Percentiles rank a stretch among this genome's conserved stretches.
Evolutionary conservation across 2,113 vertebrate species (phyloP).

Genomic region (Platysternon megacephalum): DNA sequence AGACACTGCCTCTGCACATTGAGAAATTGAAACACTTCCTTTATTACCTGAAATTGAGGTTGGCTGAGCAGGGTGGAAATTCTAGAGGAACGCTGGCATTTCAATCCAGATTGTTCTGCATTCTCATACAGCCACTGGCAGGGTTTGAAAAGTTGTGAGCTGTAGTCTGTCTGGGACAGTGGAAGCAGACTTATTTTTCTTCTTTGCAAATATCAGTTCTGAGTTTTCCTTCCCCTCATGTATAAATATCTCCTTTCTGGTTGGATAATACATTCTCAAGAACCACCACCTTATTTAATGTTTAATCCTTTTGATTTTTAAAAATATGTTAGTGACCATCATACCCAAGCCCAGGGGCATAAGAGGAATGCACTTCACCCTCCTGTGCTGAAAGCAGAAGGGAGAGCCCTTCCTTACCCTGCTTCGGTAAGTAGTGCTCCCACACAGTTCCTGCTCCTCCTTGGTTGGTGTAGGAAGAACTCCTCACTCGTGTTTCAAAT

Average conservation of each 20-base stretch:
- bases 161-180: slow-evolving; percentile 47
- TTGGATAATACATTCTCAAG: slow-evolving; percentile 34
- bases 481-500: background rate
- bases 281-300: background rate
- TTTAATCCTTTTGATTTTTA: background rate
- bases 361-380: background rate
- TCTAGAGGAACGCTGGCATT: background rate
- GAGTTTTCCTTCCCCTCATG: slow-evolving; percentile 47
- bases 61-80: background rate
- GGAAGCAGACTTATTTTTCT: slow-evolving; percentile 42
- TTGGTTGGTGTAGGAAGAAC: background rate
- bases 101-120: background rate
- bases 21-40: background rate
- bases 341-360: background rate
- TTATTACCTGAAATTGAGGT: background rate
- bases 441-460: background rate
- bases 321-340: background rate
- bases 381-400: background rate
- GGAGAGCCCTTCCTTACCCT: slow-evolving; percentile 21
- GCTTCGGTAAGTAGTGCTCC: background rate
- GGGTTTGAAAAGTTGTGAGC: slow-evolving; percentile 11
- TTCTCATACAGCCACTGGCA: slow-evolving; percentile 7
- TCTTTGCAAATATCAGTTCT: slow-evolving; percentile 1
- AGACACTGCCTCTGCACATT: background rate
- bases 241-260: slow-evolving; percentile 27